phyloP scores from a whole-genome alignment of 2,888 invertebrate genomes.

The Tigriopus californicus region DNA sequence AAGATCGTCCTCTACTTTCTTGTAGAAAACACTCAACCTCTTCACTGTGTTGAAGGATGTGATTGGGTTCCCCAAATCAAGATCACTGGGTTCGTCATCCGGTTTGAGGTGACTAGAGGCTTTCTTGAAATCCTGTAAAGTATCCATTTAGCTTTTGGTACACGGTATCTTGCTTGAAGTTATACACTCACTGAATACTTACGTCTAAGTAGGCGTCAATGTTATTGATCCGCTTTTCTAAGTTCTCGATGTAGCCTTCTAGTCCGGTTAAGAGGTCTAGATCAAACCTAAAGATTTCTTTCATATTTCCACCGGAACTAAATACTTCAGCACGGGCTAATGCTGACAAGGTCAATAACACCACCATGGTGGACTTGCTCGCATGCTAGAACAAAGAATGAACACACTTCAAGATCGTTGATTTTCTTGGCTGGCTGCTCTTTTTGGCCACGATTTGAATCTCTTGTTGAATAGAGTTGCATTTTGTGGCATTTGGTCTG shows the following conservation, averaged over 20 bases:
- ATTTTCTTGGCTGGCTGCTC: no score
- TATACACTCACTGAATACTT: no score
- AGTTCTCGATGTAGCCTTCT: neutral
- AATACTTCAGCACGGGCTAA: neutral
- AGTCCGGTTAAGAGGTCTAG: neutral
- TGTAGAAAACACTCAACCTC: slow-evolving; percentile 24
- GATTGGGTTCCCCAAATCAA: slow-evolving; percentile 23
- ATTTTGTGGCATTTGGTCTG: no score
- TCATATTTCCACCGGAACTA: neutral
- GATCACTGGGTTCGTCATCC: slow-evolving; percentile 18
- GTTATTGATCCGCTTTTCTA: neutral
- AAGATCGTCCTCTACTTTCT: slow-evolving; percentile 20
- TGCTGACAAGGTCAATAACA: neutral
- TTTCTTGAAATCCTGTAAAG: no score
- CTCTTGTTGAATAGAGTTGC: no score
- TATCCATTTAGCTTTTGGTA: no score
- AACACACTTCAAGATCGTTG: no score
- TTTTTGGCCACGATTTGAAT: no score
- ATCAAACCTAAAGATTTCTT: neutral
- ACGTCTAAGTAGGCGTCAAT: neutral
- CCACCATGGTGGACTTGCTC: no score
- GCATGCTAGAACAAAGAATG: no score
- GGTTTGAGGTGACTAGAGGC: neutral
- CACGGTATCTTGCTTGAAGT: no score
- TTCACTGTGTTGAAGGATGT: slow-evolving; percentile 25